These are phyloP conservation scores for Liasis olivaceus DNA, from an alignment of 2,797 vertebrate genomes.

Conservation along the genomic window DNA sequence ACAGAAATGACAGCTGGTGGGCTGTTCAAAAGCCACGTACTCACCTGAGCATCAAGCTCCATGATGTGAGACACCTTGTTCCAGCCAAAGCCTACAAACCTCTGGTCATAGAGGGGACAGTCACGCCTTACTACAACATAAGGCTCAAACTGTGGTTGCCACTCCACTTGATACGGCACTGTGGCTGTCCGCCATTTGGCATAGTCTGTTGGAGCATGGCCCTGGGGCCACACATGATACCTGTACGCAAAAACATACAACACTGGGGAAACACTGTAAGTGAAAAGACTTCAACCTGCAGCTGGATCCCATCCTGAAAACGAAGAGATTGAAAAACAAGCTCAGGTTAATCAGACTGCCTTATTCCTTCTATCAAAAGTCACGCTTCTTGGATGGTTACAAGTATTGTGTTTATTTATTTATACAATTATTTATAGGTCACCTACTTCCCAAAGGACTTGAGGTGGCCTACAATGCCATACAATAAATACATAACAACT, in stretches of 20 bases:
- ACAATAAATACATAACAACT: not conserved
- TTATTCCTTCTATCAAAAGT: not conserved
- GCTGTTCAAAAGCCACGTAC: not conserved
- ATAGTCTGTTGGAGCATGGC: conserved; percentile 91
- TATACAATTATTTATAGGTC: not conserved
- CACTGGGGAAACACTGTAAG: not conserved
- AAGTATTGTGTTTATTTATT: not conserved
- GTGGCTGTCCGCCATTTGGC: conserved; percentile 92
- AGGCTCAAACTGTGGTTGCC: conserved; percentile 93
- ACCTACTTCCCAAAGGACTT: not conserved
- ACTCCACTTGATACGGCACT: conserved; percentile 87
- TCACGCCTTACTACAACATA: conserved; percentile 91
- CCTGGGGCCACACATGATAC: conserved; percentile 94
- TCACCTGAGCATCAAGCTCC: conserved; percentile 94
- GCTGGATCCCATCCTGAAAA: not conserved
- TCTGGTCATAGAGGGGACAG: conserved; percentile 92
- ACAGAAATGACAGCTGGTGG: too few relatives aligned
- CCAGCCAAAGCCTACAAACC: conserved; percentile 97
- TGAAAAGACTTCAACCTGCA: not conserved
- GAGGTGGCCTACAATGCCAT: not conserved
- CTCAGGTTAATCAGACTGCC: too few relatives aligned
- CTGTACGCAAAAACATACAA: conserved; percentile 63
- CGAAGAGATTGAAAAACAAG: not conserved
- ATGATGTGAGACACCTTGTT: conserved; percentile 96
- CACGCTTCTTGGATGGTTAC: not conserved